Evolutionary conservation across 2,888 invertebrate species (phyloP).

Genomic region (Torymus texanus): DNA sequence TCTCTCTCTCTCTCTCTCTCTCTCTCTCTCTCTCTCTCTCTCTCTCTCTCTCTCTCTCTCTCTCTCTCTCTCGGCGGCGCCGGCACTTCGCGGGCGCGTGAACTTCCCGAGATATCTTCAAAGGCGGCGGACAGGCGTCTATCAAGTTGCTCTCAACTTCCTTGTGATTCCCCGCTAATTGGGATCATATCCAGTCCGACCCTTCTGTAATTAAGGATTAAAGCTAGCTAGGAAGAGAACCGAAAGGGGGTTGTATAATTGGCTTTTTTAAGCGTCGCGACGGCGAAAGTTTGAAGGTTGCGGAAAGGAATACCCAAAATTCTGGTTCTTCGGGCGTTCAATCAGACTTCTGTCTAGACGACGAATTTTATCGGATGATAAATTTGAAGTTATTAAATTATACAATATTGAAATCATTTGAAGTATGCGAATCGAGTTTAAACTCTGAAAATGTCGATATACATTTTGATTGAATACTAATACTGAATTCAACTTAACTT

Average conservation of each 20-base stretch:
- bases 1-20: no score
- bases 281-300: background rate
- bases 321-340: background rate
- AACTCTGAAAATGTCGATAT: no score
- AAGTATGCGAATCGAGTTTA: no score
- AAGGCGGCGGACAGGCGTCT: constrained; percentile 22
- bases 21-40: no score
- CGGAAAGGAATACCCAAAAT: background rate
- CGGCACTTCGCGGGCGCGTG: constrained; percentile 9
- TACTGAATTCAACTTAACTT: no score
- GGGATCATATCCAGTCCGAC: constrained; percentile 36
- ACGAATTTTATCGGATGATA: no score
- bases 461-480: no score
- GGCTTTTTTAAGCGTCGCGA: background rate
- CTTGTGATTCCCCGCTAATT: constrained; percentile 37
- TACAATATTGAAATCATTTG: no score
- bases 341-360: no score
- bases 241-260: background rate
- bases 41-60: no score
- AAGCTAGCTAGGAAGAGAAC: background rate
- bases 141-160: constrained; percentile 29
- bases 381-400: no score
- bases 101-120: background rate
- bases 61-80: background rate
- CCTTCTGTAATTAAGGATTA: constrained; percentile 24